A percentile compares a stretch with the other conserved stretches of the same genome.
Evolutionary conservation across 1,140 invertebrate genomes (phyloP).

Genomic region (Parasteatoda tepidariorum): DNA sequence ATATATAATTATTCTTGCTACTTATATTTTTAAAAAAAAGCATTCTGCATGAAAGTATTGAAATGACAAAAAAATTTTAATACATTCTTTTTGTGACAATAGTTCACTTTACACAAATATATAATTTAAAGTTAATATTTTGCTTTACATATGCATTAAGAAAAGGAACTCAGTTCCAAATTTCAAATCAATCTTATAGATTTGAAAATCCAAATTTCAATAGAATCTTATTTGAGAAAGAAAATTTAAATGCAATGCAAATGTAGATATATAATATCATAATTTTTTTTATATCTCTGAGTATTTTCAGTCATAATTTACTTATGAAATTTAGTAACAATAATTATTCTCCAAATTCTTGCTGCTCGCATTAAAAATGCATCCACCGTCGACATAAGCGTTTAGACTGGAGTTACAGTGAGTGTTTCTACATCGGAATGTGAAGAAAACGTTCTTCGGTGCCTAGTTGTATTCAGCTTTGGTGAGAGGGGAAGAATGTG

Average conservation of each 20-base stretch:
- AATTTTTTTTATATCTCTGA: neutral
- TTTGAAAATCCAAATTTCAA: neutral
- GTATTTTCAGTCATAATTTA: neutral
- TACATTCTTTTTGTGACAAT: no score
- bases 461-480: slow-evolving; percentile 37
- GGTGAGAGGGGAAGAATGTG: slow-evolving; percentile 42
- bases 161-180: no score
- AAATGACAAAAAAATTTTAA: no score
- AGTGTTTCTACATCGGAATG: slow-evolving; percentile 59
- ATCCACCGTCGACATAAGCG: neutral
- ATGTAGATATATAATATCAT: neutral
- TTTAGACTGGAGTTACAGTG: slow-evolving; percentile 56
- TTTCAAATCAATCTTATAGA: no score
- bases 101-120: no score
- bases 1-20: no score
- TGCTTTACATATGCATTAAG: no score
- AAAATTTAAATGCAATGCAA: neutral
- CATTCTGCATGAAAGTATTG: no score
- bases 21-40: no score
- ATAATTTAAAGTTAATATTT: no score
- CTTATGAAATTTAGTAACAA: neutral
- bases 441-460: slow-evolving; percentile 56
- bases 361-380: neutral
- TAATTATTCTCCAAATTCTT: neutral
- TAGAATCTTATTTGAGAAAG: neutral